Percentiles rank a stretch among this genome's conserved stretches.
Conservation (phyloP, 2,888 invertebrate species). For the Scaptomyza cyrtandrae region DNA sequence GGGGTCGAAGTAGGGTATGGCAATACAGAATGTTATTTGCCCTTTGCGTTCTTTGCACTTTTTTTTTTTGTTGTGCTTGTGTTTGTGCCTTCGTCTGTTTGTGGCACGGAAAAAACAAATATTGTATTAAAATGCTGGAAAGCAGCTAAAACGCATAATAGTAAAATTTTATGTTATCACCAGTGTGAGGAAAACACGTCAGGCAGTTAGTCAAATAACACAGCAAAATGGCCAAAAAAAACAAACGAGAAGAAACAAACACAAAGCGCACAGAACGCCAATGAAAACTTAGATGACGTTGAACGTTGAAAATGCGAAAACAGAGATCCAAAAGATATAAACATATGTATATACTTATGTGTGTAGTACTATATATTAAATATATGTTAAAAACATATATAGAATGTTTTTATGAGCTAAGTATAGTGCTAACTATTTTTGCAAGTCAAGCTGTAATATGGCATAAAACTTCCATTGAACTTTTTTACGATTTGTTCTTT, state of each 20-base stretch:
- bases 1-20: background rate
- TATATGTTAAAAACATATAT: background rate
- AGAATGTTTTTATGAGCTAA: background rate
- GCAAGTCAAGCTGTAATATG: too few species aligned
- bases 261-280: constrained; percentile 41
- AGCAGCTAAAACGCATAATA: constrained; percentile 83
- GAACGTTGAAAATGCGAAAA: constrained; percentile 43
- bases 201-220: constrained; percentile 80
- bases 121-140: constrained; percentile 83
- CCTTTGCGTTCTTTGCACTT: constrained; percentile 56
- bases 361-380: constrained; percentile 8
- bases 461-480: too few species aligned
- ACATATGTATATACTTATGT: constrained; percentile 10
- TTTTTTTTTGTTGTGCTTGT: constrained; percentile 31
- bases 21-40: constrained; percentile 42
- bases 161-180: constrained; percentile 83
- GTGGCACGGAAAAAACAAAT: constrained; percentile 68
- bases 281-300: constrained; percentile 67
- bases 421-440: background rate
- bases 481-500: too few species aligned
- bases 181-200: constrained; percentile 80
- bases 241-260: constrained; percentile 32
- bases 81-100: constrained; percentile 25
- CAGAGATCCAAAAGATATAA: constrained; percentile 23
- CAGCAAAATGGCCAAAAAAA: constrained; percentile 57